Evolutionary conservation across 2,113 vertebrate genomes (phyloP).

Genomic region (Pomatorhinus ruficollis): DNA sequence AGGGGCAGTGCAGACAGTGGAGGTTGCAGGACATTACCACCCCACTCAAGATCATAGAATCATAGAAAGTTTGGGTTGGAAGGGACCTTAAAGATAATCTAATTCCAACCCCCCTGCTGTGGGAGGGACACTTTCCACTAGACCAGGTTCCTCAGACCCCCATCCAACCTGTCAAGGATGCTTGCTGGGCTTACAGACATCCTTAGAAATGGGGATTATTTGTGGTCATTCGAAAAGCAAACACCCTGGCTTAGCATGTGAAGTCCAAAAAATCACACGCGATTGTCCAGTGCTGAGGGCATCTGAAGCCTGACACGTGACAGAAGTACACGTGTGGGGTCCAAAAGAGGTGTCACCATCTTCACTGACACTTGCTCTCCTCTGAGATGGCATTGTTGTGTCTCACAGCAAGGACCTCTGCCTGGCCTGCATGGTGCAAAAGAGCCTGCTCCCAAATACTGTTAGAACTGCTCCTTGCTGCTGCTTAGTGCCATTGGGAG

Average conservation of each 20-base stretch:
- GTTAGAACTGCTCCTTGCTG: not conserved
- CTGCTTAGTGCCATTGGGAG: not conserved
- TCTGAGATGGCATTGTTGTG: not conserved
- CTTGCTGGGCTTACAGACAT: not conserved
- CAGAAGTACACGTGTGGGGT: rapidly evolving
- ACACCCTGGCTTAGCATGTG: not conserved
- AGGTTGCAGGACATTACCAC: not conserved
- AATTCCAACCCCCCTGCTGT: not conserved
- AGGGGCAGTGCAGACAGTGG: not conserved
- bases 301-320: rapidly evolving
- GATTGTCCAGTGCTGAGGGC: not conserved
- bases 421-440: not conserved
- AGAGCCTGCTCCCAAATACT: not conserved
- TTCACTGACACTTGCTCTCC: not conserved
- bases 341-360: not conserved
- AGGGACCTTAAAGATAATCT: not conserved
- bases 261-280: not conserved
- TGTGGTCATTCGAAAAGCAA: not conserved
- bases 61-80: not conserved
- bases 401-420: not conserved
- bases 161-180: not conserved
- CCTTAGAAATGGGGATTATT: not conserved
- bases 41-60: not conserved
- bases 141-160: not conserved
- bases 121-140: not conserved